Percentiles rank a stretch among this genome's conserved stretches.
phyloP scores from a whole-genome alignment of 1,140 invertebrate species.

The Coptotermes formosanus region DNA sequence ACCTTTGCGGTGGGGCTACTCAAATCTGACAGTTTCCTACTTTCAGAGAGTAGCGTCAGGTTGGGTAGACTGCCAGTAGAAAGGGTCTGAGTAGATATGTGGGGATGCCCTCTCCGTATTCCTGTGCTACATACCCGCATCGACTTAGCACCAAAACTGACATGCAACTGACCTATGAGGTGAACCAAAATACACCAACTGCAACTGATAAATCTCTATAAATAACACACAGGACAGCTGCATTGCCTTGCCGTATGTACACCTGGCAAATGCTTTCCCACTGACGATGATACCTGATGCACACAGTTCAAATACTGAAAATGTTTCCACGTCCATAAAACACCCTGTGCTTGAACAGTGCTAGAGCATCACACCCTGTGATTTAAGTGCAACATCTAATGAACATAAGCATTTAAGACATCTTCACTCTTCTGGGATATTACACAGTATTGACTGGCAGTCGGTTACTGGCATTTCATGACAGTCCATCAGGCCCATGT shows the following conservation, averaged over 20 bases:
- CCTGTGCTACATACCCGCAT: not conserved
- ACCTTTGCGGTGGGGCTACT: not conserved
- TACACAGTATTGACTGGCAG: too few relatives aligned
- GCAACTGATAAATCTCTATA: not conserved
- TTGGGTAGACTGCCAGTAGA: not conserved
- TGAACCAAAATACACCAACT: not conserved
- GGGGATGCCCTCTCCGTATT: not conserved
- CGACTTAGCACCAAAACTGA: not conserved
- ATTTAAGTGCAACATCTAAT: too few relatives aligned
- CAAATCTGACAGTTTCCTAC: not conserved
- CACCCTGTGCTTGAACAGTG: too few relatives aligned
- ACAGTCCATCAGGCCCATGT: too few relatives aligned
- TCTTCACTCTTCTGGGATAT: too few relatives aligned
- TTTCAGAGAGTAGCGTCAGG: not conserved
- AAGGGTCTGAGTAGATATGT: not conserved
- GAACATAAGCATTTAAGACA: too few relatives aligned
- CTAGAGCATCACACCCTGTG: too few relatives aligned
- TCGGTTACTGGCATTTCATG: too few relatives aligned
- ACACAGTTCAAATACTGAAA: too few relatives aligned
- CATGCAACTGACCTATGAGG: not conserved
- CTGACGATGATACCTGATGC: too few relatives aligned
- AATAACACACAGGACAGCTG: not conserved
- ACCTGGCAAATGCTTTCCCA: too few relatives aligned
- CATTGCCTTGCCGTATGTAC: not conserved
- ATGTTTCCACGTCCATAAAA: too few relatives aligned